Conservation (phyloP, 30 jellyfish, hydroid and myxozoan species). For the Sanderia malayensis region DNA sequence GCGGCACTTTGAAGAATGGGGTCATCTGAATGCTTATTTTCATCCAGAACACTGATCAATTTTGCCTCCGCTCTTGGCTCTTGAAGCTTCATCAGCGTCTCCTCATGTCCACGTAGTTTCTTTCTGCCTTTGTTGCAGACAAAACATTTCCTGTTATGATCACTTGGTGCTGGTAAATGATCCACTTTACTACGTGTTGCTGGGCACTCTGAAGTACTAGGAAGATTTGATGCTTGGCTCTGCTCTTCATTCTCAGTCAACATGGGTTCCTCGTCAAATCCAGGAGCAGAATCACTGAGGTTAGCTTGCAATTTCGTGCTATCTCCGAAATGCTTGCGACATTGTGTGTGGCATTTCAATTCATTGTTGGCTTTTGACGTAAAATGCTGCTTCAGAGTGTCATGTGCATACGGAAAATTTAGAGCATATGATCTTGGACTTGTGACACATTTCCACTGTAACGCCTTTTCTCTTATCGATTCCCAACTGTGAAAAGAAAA, state of each 20-base stretch:
- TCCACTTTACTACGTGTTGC: neutral
- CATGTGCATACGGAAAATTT: too few relatives aligned
- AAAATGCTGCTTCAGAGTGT: too few relatives aligned
- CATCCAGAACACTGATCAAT: neutral
- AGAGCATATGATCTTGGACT: too few relatives aligned
- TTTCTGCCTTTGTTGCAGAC: neutral
- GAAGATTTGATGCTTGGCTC: too few relatives aligned
- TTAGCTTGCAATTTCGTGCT: neutral
- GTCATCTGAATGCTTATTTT: neutral
- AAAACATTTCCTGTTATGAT: neutral
- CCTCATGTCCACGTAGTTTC: neutral
- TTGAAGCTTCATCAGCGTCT: neutral
- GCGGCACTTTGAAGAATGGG: conserved; percentile 8
- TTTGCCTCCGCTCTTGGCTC: conserved; percentile 7
- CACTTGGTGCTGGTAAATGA: conserved; percentile 2
- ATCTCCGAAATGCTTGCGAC: neutral
- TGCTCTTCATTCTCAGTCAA: too few relatives aligned
- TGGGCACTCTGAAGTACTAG: too few relatives aligned
- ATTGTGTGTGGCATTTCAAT: conserved; percentile 5
- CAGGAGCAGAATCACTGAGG: neutral
- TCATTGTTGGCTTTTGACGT: too few relatives aligned
- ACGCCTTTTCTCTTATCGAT: too few relatives aligned
- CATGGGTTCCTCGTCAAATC: neutral
- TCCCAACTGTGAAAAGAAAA: too few relatives aligned
- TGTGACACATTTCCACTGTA: too few relatives aligned